Evolutionary conservation across 2,797 vertebrate genomes (phyloP), one percentile per base, ranked within the genome.

Genomic region (Malacoraja senta): DNA sequence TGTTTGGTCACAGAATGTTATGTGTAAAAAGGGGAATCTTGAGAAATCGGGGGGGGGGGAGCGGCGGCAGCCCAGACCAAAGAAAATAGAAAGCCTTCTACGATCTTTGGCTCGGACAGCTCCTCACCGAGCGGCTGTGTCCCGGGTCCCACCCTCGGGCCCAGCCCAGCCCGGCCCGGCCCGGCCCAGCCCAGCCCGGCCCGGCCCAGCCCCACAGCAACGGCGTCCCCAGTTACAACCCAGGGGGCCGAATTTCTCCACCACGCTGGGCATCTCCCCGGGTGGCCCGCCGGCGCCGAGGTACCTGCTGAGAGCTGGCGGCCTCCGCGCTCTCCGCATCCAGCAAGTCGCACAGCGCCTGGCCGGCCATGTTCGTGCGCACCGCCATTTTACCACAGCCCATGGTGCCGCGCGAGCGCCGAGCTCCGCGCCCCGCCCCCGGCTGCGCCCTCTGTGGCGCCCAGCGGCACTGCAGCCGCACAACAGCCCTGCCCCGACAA

Each of bases 381-480:
- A 76, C 90, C 90, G 90, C 90, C 90, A 92, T 92, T 76, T 76
- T 76, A 53, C 26, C 13, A 92, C 21, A n/a, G 9, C 71, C 90
- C 90, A n/a, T 76, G 71, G 38, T n/a, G 71, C 90, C 35, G 1
- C 10, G 68, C 68, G 86, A 63, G 29, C 13, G 26, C 83, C 29
- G 26, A 53, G 8, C 44, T 7, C 26, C 17, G 26, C 53, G 0
- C 53, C 21, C 26, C 80, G 38, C 80, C 15, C 13, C 29, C 35
- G 78, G 24, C n/a, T 79, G 78, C 35, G 35, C 78, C n/a, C 78
- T 12, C 29, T 32, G n/a, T 17, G 17, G n/a, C 78, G 79, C 13
- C 79, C 32, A 24, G 15, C 32, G 38, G n/a, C 6, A 21, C 32
- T 44, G 13, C 32, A 80, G 3, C 3, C 8, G 13, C 44, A 53